These are phyloP conservation scores for Lepus timidus DNA, from an alignment of 2,113 vertebrate genomes.

Conservation along the genomic window DNA sequence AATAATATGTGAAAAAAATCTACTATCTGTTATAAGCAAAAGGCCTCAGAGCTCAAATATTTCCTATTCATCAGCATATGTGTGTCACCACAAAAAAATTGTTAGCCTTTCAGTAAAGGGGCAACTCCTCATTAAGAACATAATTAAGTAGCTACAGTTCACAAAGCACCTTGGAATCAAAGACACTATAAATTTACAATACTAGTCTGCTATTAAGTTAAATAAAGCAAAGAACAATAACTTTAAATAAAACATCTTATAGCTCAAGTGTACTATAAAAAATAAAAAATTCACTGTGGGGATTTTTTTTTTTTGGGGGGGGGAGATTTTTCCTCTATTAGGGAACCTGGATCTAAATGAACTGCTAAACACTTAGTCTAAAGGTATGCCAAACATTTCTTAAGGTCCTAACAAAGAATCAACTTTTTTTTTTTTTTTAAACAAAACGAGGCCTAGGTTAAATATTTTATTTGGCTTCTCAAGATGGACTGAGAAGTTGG, in stretches of 20 bases:
- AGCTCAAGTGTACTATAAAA: slow-evolving; percentile 75
- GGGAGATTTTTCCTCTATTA: slow-evolving; percentile 82
- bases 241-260: slow-evolving; percentile 73
- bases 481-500: slow-evolving; percentile 87
- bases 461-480: slow-evolving; percentile 95
- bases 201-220: slow-evolving; percentile 38
- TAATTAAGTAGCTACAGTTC: slow-evolving; percentile 46
- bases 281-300: slow-evolving; percentile 80
- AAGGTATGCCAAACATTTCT: slow-evolving; percentile 91
- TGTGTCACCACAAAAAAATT: not conserved
- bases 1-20: slow-evolving; percentile 55
- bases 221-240: slow-evolving; percentile 75
- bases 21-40: slow-evolving; percentile 13
- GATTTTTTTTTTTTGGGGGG: slow-evolving; percentile 60
- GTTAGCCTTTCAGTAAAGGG: slow-evolving; percentile 56
- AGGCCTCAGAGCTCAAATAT: slow-evolving; percentile 52
- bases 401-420: slow-evolving; percentile 89
- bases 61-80: not conserved
- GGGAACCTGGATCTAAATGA: slow-evolving; percentile 87
- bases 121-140: slow-evolving; percentile 39
- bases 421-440: slow-evolving; percentile 82
- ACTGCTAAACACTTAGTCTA: slow-evolving; percentile 89
- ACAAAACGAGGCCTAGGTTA: slow-evolving; percentile 90
- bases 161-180: slow-evolving; percentile 66
- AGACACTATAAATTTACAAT: slow-evolving; percentile 66